Evolutionary conservation across 2,888 invertebrate genomes (phyloP), one percentile per base, ranked within the genome.

Genomic region (Drosophila tanythrix): DNA sequence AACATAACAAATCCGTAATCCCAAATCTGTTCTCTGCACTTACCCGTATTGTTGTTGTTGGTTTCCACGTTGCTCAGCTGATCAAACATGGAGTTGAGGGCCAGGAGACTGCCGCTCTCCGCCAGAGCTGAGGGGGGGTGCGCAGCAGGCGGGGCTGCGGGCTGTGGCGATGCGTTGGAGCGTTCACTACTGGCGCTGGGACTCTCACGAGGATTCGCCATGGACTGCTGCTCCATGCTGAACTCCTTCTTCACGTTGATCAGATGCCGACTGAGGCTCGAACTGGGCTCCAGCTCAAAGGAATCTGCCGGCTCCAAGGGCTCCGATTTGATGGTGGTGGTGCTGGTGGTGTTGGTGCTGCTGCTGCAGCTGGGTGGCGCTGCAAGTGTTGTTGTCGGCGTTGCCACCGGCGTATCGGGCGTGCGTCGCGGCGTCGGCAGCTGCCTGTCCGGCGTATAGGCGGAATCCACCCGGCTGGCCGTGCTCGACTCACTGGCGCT

Each of bases 401-500:
- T 33, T 2, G 81, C 74, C 46, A 46, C 15, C 2, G 83, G 74
- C 11, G 75, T 65, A 18, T 79, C 75, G 2, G 91, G 85, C 0
- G 87, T 85, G 35, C 76, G 64, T 0, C 88, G 70, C 0, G 89
- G 90, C 21, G 90, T 89, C 2, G 72, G 70, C 46, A 77, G 76
- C 40, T 77, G 91, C 63, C 97, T 94, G 89, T 97, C 97, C 0
- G 97, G 97, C 27, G 97, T 97, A 82, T 97, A 94, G 1, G 97
- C 95, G 0, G 87, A 87, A 80, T 97, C 97, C 27, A 97, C 95
- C 77, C 97, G 94, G 90, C 96, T 96, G 71, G 96, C 96, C 2
- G 97, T 97, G 92, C 97, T 97, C 1, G 97, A 97, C 91, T 97
- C 97, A 90, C 97, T 97, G 29, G 97, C 97, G 90, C 97, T 97